A percentile compares a stretch with the other conserved stretches of the same genome.
Conservation (phyloP, 2,888 invertebrate species). For the Eupelmus urozonus region DNA sequence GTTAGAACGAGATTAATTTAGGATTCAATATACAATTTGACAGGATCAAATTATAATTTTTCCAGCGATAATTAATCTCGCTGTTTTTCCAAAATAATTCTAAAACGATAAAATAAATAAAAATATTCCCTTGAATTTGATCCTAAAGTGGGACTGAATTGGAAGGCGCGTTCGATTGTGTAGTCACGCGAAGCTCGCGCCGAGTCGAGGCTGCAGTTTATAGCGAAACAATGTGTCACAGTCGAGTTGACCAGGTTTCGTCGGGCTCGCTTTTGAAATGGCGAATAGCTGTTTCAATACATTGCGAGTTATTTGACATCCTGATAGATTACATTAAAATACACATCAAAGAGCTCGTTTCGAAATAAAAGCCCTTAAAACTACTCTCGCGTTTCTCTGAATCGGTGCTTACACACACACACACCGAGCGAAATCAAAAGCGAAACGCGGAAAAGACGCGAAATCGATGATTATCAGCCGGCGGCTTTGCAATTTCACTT, state of each 20-base stretch:
- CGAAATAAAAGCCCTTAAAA: too few relatives aligned
- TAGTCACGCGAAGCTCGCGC: conserved; percentile 21
- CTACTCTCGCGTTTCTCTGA: too few relatives aligned
- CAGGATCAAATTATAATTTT: too few relatives aligned
- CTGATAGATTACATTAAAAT: neutral
- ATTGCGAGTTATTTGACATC: conserved; percentile 1
- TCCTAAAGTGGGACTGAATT: neutral
- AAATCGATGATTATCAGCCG: too few relatives aligned
- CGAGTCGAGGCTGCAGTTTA: conserved; percentile 22
- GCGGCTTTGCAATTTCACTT: too few relatives aligned
- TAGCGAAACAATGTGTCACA: conserved; percentile 32
- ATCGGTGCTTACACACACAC: too few relatives aligned
- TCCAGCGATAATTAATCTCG: too few relatives aligned
- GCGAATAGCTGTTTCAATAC: neutral
- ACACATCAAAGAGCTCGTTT: too few relatives aligned
- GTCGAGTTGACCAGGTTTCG: conserved; percentile 23
- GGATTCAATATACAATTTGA: conserved; percentile 1
- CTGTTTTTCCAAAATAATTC: too few relatives aligned
- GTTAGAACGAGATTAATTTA: conserved; percentile 14
- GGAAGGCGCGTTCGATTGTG: conserved; percentile 10
- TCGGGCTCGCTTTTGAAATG: conserved; percentile 12
- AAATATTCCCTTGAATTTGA: neutral
- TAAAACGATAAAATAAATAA: neutral
- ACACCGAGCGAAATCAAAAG: too few relatives aligned
- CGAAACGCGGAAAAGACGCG: too few relatives aligned